Conservation (phyloP, 2,888 invertebrate genomes). For the Endotricha flammealis region DNA sequence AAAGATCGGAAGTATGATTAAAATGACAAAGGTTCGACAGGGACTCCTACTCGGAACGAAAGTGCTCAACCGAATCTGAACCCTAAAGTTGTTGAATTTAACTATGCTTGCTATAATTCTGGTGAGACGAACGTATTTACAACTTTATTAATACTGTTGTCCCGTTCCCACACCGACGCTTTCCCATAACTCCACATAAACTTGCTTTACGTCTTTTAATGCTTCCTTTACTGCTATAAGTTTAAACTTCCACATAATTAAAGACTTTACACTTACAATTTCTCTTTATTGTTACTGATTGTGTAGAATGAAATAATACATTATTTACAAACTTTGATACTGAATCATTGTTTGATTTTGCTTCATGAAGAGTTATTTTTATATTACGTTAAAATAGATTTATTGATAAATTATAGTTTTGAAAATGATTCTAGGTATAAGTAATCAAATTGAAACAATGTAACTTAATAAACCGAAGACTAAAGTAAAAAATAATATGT, state of each 20-base stretch:
- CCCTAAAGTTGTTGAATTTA: slow-evolving; percentile 40
- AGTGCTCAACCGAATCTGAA: slow-evolving; percentile 43
- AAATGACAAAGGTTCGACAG: slow-evolving; percentile 77
- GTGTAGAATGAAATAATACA: slow-evolving; percentile 18
- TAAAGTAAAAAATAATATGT: too few species aligned
- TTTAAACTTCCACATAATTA: slow-evolving; percentile 32
- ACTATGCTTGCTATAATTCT: slow-evolving; percentile 36
- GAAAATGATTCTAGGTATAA: too few species aligned
- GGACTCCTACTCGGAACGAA: slow-evolving; percentile 40
- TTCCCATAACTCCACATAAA: slow-evolving; percentile 36
- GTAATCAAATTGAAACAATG: too few species aligned
- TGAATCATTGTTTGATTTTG: too few species aligned
- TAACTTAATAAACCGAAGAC: too few species aligned
- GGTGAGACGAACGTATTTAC: slow-evolving; percentile 36
- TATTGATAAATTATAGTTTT: too few species aligned
- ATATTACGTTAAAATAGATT: too few species aligned
- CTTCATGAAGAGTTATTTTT: too few species aligned
- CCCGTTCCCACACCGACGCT: slow-evolving; percentile 37
- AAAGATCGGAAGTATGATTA: slow-evolving; percentile 75
- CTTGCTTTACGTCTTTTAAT: slow-evolving; percentile 37
- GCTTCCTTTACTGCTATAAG: slow-evolving; percentile 37
- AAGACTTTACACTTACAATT: slow-evolving; percentile 30
- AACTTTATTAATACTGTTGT: slow-evolving; percentile 54
- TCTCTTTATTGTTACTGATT: slow-evolving; percentile 30
- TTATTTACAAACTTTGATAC: too few species aligned